These are phyloP conservation scores for Trigoniulus corallinus DNA, from an alignment of 1,140 invertebrate genomes.

Conservation along the genomic window DNA sequence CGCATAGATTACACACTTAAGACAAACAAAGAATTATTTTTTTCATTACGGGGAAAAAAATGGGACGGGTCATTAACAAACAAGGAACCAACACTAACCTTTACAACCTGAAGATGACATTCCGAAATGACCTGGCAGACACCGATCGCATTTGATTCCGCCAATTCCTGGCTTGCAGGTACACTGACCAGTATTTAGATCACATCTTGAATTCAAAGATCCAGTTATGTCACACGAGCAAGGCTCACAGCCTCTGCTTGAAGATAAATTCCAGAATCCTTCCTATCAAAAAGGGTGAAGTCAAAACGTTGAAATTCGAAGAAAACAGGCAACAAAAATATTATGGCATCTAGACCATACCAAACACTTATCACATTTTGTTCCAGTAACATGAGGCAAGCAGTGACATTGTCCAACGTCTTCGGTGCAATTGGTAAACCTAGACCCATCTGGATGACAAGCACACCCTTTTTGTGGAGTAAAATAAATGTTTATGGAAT, in stretches of 20 bases:
- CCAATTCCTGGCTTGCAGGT: conserved; percentile 66
- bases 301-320: too few species aligned
- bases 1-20: conserved; percentile 64
- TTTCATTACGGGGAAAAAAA: not conserved
- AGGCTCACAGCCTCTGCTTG: conserved; percentile 43
- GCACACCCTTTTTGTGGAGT: conserved; percentile 43
- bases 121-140: conserved; percentile 62
- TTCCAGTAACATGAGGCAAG: conserved; percentile 28
- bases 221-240: conserved; percentile 61
- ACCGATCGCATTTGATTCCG: conserved; percentile 60
- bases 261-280: conserved; percentile 56
- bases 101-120: conserved; percentile 64
- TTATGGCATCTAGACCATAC: too few species aligned
- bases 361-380: conserved; percentile 32
- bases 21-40: conserved; percentile 3
- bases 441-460: conserved; percentile 56
- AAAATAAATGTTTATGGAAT: conserved; percentile 13
- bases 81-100: too few species aligned
- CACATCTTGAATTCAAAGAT: conserved; percentile 47
- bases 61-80: conserved; percentile 5
- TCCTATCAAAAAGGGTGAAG: conserved; percentile 26
- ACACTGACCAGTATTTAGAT: conserved; percentile 60
- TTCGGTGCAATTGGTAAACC: conserved; percentile 44
- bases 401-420: conserved; percentile 54
- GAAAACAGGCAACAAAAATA: too few species aligned